Evolutionary conservation across 1,140 invertebrate species (phyloP).

Genomic region (Zaprionus ghesquierei): DNA sequence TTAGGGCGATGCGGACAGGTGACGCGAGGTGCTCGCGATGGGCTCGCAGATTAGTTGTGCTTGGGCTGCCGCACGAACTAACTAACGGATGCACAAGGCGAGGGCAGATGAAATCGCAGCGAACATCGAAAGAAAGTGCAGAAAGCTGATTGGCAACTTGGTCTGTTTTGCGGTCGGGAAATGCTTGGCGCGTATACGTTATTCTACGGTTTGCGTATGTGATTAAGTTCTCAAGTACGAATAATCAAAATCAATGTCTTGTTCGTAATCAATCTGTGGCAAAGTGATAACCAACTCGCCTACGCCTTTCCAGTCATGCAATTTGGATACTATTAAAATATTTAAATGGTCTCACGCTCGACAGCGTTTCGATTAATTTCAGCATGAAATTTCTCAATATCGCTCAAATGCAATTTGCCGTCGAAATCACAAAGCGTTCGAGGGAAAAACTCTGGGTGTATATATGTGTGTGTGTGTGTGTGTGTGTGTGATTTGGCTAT

Average conservation of each 20-base stretch:
- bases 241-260: not conserved
- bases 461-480: not conserved
- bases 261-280: too few species aligned
- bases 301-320: not conserved
- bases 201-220: not conserved
- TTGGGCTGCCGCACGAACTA: conserved; percentile 51
- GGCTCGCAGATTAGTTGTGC: conserved; percentile 63
- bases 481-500: conserved; percentile 3
- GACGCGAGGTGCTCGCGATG: conserved; percentile 47
- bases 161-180: not conserved
- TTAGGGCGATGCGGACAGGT: conserved; percentile 33
- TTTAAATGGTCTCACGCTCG: conserved; percentile 16
- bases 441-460: not conserved
- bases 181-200: not conserved
- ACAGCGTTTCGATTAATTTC: conserved; percentile 67
- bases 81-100: conserved; percentile 27
- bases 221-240: not conserved
- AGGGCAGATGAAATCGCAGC: not conserved
- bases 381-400: conserved; percentile 61
- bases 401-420: conserved; percentile 69
- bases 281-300: not conserved
- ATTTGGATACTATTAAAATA: not conserved
- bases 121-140: conserved; percentile 1
- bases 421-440: conserved; percentile 35
- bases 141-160: not conserved